These are phyloP conservation scores for Dermolepida albohirtum DNA, from an alignment of 2,888 invertebrate species.

Conservation along the genomic window DNA sequence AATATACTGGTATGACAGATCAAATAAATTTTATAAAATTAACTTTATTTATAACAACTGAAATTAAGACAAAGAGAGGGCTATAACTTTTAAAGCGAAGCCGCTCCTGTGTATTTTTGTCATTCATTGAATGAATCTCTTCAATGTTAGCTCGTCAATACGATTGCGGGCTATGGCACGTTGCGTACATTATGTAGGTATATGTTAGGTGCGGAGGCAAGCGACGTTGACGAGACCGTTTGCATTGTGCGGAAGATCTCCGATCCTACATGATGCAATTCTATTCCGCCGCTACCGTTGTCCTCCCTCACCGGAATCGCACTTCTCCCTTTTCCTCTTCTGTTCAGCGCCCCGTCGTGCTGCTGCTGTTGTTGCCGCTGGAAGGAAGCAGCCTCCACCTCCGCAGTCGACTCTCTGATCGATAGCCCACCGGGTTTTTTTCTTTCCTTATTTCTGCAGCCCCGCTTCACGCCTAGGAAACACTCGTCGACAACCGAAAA, in stretches of 20 bases:
- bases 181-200: no score
- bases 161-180: no score
- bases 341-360: not conserved
- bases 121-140: no score
- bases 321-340: conserved; percentile 1
- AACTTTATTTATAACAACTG: no score
- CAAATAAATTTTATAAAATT: no score
- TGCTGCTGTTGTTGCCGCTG: no score
- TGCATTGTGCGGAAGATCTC: conserved; percentile 44
- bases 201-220: conserved; percentile 9
- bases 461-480: conserved; percentile 15
- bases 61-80: no score
- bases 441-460: conserved; percentile 16
- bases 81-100: no score
- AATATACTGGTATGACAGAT: no score
- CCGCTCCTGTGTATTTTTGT: no score
- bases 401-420: conserved; percentile 20
- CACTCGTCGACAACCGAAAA: conserved; percentile 19
- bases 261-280: conserved; percentile 22
- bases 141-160: no score
- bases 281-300: not conserved
- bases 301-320: not conserved
- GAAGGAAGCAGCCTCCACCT: conserved; percentile 20
- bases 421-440: conserved; percentile 31
- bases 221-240: conserved; percentile 49